phyloP scores from a whole-genome alignment of 2,888 invertebrate genomes.

The Isotomurus palustris region DNA sequence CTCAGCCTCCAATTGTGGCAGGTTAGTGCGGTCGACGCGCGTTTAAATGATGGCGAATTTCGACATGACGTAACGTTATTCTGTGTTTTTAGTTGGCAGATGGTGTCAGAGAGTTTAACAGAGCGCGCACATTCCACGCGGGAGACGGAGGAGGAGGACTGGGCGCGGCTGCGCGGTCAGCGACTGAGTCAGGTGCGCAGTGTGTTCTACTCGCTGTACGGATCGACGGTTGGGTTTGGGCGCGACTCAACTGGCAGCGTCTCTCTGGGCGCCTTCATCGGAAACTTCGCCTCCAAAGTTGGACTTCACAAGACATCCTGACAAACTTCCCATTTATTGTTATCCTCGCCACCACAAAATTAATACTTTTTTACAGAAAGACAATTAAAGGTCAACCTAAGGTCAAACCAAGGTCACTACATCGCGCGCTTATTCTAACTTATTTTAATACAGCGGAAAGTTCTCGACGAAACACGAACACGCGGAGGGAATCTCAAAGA shows the following conservation, averaged over 20 bases:
- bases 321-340: too few species aligned
- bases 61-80: too few species aligned
- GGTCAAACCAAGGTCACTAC: too few species aligned
- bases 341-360: too few species aligned
- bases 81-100: too few species aligned
- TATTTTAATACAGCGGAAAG: conserved; percentile 45
- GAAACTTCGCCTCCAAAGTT: conserved; percentile 59
- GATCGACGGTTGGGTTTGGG: conserved; percentile 55
- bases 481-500: conserved; percentile 49
- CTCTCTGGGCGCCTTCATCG: conserved; percentile 54
- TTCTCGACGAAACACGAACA: conserved; percentile 50
- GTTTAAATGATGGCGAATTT: conserved; percentile 16
- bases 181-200: conserved; percentile 56
- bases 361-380: too few species aligned
- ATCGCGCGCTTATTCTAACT: not conserved
- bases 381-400: too few species aligned
- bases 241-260: conserved; percentile 50
- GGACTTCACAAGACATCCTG: too few species aligned
- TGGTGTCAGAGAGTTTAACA: not conserved
- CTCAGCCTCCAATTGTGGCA: conserved; percentile 56
- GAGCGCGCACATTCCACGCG: not conserved
- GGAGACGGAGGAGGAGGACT: too few species aligned
- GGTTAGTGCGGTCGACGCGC: conserved; percentile 44
- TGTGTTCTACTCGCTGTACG: conserved; percentile 58
- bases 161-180: conserved; percentile 54